Percentiles rank a stretch among this genome's conserved stretches.
phyloP scores from a whole-genome alignment of 2,888 invertebrate species.

The Hirudinaria manillensis region DNA sequence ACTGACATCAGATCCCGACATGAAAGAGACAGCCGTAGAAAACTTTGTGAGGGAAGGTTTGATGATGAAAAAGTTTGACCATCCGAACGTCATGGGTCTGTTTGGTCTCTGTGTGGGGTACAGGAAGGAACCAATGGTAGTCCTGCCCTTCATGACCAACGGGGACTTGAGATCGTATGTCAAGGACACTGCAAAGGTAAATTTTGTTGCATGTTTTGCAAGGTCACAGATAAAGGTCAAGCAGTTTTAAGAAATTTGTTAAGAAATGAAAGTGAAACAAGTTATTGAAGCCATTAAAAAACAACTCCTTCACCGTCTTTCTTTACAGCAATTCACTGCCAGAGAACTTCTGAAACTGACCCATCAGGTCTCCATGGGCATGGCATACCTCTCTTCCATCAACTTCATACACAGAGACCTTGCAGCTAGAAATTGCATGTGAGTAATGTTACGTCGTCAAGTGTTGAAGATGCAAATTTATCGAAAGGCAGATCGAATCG shows the following conservation, averaged over 20 bases:
- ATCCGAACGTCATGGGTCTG: constrained; percentile 56
- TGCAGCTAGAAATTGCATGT: constrained; percentile 60
- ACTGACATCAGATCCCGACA: constrained; percentile 41
- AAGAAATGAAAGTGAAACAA: background rate
- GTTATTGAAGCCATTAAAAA: background rate
- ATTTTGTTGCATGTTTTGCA: constrained; percentile 32
- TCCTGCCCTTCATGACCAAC: constrained; percentile 58
- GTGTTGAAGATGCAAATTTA: background rate
- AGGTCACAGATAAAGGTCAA: background rate
- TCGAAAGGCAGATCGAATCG: background rate
- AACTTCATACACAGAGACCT: constrained; percentile 59
- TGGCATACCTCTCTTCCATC: constrained; percentile 56
- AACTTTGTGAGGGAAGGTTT: constrained; percentile 57
- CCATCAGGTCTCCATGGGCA: constrained; percentile 57
- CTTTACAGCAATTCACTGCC: constrained; percentile 55
- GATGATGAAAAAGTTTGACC: constrained; percentile 58
- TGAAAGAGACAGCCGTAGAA: constrained; percentile 43
- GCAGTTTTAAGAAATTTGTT: background rate
- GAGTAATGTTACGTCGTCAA: constrained; percentile 41
- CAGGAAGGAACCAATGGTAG: constrained; percentile 56
- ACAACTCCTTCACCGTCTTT: background rate
- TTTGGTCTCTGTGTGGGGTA: constrained; percentile 56
- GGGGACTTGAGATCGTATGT: constrained; percentile 56
- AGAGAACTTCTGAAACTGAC: constrained; percentile 56
- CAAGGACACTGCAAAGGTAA: constrained; percentile 51